Evolutionary conservation across 2,113 vertebrate species (phyloP).

Genomic region (Pungitius pungitius): DNA sequence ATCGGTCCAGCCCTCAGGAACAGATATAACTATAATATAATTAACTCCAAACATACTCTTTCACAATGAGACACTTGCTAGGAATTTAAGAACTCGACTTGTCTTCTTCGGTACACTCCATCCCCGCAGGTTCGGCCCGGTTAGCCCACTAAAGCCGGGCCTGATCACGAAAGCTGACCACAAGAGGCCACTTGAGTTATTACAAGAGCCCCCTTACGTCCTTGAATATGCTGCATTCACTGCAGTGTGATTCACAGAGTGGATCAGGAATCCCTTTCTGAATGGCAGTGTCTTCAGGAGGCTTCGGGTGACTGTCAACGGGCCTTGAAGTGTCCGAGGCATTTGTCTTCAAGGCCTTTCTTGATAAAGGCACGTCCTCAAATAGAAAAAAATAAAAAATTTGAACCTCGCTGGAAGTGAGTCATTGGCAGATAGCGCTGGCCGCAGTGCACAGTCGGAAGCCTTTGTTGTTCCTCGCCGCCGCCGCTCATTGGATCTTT

Average conservation of each 20-base stretch:
- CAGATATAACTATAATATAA: not conserved
- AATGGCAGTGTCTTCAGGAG: not conserved
- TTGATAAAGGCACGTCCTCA: not conserved
- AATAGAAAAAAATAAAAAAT: constrained; percentile 1
- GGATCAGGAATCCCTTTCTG: not conserved
- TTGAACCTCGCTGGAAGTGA: not conserved
- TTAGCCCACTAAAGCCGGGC: not conserved
- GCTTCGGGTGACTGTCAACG: not conserved
- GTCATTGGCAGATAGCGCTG: constrained; percentile 4
- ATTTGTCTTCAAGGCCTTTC: not conserved
- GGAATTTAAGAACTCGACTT: not conserved
- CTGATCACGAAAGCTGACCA: not conserved
- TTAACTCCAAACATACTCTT: not conserved
- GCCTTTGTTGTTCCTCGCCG: not conserved
- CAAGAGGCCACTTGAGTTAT: not conserved
- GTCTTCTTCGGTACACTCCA: not conserved
- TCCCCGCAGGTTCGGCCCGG: not conserved
- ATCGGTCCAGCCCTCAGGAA: not conserved
- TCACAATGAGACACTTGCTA: not conserved
- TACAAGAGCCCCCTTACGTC: not conserved
- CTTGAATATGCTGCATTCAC: too few relatives aligned
- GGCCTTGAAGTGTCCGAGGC: not conserved
- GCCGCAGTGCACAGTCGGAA: not conserved
- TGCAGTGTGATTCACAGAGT: not conserved
- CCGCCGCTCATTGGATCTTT: constrained; percentile 14